A percentile compares a stretch with the other conserved stretches of the same genome.
Evolutionary conservation across 2,113 vertebrate genomes (phyloP).

Genomic region (Cebidichthys violaceus): DNA sequence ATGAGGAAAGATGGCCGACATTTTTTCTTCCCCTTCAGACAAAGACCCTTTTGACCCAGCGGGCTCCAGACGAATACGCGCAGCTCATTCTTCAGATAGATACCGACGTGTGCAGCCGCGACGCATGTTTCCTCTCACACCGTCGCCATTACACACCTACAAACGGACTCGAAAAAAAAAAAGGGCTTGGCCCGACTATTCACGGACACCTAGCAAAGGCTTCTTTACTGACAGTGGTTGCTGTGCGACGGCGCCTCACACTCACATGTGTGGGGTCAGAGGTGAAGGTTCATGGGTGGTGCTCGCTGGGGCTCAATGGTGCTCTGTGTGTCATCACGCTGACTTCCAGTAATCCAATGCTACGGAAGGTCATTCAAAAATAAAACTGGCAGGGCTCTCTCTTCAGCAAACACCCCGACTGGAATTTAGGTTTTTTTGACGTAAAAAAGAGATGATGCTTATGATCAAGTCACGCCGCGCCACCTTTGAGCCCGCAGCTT

Average conservation of each 20-base stretch:
- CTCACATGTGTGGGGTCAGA: conserved; percentile 75
- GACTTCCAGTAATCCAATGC: conserved; percentile 69
- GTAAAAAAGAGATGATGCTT: conserved; percentile 22
- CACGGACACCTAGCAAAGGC: conserved; percentile 29
- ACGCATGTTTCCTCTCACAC: conserved; percentile 62
- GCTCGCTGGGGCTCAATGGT: conserved; percentile 75
- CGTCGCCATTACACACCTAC: conserved; percentile 39
- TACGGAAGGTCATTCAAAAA: conserved; percentile 43
- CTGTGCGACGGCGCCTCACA: conserved; percentile 72
- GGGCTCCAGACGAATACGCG: conserved; percentile 53
- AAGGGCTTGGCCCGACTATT: conserved; percentile 28
- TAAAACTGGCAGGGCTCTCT: conserved; percentile 1
- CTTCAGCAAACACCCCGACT: conserved; percentile 14
- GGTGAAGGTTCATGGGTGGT: conserved; percentile 77
- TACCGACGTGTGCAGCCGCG: conserved; percentile 26
- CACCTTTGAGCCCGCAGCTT: conserved; percentile 33
- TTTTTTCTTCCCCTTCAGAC: conserved; percentile 43
- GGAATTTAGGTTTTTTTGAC: conserved; percentile 17
- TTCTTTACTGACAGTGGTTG: conserved; percentile 49
- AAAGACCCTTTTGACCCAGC: conserved; percentile 69
- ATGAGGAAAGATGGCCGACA: conserved; percentile 62
- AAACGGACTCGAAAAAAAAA: conserved; percentile 55
- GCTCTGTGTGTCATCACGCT: conserved; percentile 74
- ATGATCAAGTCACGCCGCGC: conserved; percentile 5
- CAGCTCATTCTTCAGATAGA: conserved; percentile 52